Percentiles rank a stretch among this genome's conserved stretches.
Evolutionary conservation across 2,888 invertebrate species (phyloP).

Genomic region (Mesorhabditis sp.): DNA sequence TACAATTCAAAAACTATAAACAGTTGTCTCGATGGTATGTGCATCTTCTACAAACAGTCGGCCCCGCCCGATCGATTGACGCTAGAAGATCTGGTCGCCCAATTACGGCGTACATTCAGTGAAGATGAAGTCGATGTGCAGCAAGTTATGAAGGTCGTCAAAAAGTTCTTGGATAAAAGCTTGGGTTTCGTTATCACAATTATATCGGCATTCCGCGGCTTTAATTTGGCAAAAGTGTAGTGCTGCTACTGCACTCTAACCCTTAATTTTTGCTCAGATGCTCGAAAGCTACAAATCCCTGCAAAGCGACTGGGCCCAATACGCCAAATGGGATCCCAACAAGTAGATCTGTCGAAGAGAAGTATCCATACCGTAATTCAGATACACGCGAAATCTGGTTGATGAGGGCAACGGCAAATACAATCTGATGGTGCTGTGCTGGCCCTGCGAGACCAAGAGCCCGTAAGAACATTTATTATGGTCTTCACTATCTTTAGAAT

Average conservation of each 20-base stretch:
- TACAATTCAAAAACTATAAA: no score
- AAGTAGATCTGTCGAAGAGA: background rate
- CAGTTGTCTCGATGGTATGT: no score
- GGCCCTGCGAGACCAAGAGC: conserved; percentile 78
- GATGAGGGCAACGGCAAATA: conserved; percentile 93
- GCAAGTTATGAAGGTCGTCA: conserved; percentile 74
- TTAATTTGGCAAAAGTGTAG: no score
- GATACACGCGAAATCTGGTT: conserved; percentile 91
- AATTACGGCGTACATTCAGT: conserved; percentile 31
- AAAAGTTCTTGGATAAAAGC: no score
- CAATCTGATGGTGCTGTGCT: conserved; percentile 94
- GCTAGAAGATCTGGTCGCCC: conserved; percentile 34
- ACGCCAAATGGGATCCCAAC: conserved; percentile 68
- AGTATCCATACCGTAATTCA: conserved; percentile 58
- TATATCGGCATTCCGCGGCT: no score
- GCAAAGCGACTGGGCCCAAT: conserved; percentile 84
- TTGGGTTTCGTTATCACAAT: no score
- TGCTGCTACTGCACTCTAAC: no score
- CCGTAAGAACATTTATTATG: conserved; percentile 60
- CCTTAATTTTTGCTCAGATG: conserved; percentile 55
- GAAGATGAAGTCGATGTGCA: conserved; percentile 83
- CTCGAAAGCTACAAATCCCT: conserved; percentile 75
- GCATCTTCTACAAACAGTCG: background rate
- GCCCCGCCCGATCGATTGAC: conserved; percentile 6
- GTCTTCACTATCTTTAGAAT: conserved; percentile 66